A percentile compares a stretch with the other conserved stretches of the same genome.
These are phyloP conservation scores for Cenopis cana DNA, from an alignment of 2,888 invertebrate genomes.

Conservation along the genomic window DNA sequence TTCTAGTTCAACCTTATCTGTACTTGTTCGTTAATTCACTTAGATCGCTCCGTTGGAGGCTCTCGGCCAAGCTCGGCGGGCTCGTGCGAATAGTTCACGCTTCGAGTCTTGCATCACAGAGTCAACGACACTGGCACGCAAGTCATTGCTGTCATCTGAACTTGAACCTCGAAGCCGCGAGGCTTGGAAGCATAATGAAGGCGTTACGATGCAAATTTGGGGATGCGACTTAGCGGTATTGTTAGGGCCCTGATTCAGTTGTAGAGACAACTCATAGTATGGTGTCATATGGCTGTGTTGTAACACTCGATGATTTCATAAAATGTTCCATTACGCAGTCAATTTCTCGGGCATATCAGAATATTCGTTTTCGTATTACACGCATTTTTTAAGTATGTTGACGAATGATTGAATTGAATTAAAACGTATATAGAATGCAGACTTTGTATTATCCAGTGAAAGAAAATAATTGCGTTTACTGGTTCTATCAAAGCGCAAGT, in stretches of 20 bases:
- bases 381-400: too few species aligned
- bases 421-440: too few species aligned
- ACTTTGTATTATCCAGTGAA: too few species aligned
- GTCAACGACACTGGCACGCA: conserved; percentile 73
- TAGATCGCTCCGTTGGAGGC: conserved; percentile 6
- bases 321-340: not conserved
- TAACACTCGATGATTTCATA: not conserved
- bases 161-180: conserved; percentile 56
- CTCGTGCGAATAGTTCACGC: conserved; percentile 74
- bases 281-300: not conserved
- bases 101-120: conserved; percentile 69
- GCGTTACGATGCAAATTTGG: conserved; percentile 37
- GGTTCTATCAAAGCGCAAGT: too few species aligned
- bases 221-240: conserved; percentile 48
- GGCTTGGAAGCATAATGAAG: conserved; percentile 26
- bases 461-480: too few species aligned
- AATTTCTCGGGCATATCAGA: not conserved
- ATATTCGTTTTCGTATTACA: too few species aligned
- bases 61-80: conserved; percentile 53
- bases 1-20: not conserved
- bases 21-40: conserved; percentile 4
- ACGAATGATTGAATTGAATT: too few species aligned
- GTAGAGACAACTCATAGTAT: not conserved
- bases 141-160: conserved; percentile 68
- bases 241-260: conserved; percentile 48